A percentile compares a stretch with the other conserved stretches of the same genome.
Evolutionary conservation across 2,113 vertebrate species (phyloP).

Genomic region (Coregonus clupeaformis): DNA sequence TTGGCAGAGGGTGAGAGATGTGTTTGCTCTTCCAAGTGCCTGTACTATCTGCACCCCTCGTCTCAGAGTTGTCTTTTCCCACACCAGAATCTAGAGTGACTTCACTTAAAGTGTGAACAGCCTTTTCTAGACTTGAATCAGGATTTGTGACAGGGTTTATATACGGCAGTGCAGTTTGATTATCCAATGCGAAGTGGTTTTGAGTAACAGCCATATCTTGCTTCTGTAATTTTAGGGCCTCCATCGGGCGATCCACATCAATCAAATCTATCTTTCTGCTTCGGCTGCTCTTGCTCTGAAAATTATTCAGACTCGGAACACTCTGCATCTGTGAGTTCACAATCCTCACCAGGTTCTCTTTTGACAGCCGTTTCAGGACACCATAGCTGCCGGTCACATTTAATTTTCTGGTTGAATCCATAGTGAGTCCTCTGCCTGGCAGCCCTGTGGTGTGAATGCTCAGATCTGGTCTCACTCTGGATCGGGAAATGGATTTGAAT

Average conservation of each 20-base stretch:
- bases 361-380: constrained; percentile 71
- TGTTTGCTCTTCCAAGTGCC: constrained; percentile 61
- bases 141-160: constrained; percentile 54
- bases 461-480: constrained; percentile 56
- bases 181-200: constrained; percentile 61
- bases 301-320: too few species aligned
- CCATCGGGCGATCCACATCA: constrained; percentile 69
- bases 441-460: constrained; percentile 56
- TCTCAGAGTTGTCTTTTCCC: constrained; percentile 48
- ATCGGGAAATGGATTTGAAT: constrained; percentile 57
- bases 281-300: constrained; percentile 65
- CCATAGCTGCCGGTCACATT: constrained; percentile 72
- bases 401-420: constrained; percentile 62
- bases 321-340: constrained; percentile 71
- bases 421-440: constrained; percentile 53
- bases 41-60: constrained; percentile 25
- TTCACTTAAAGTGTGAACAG: constrained; percentile 35
- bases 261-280: constrained; percentile 77
- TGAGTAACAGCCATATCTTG: constrained; percentile 64
- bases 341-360: constrained; percentile 74
- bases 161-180: constrained; percentile 64
- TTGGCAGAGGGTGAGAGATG: constrained; percentile 53
- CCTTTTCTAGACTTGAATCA: constrained; percentile 54
- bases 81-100: constrained; percentile 38
- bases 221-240: constrained; percentile 53